Conservation (phyloP, 1,140 invertebrate genomes). For the Tetraneura akinire region DNA sequence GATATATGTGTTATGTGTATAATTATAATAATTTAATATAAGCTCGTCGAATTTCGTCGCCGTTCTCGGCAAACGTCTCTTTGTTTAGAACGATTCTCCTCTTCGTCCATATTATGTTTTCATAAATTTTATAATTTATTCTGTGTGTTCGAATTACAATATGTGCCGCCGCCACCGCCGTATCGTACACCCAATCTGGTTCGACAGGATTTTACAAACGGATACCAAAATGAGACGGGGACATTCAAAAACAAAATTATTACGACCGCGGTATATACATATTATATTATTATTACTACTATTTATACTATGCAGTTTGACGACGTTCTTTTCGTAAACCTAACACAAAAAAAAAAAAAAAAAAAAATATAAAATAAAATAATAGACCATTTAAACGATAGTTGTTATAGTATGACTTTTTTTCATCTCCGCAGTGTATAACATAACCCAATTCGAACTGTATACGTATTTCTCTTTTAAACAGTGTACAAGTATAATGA, state of each 20-base stretch:
- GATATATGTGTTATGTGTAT: too few species aligned
- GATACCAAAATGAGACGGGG: neutral
- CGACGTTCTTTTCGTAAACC: conserved; percentile 3
- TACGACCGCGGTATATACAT: too few species aligned
- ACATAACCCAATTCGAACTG: neutral
- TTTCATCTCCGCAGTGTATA: neutral
- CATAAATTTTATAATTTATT: too few species aligned
- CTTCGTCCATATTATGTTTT: too few species aligned
- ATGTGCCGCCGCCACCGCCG: too few species aligned
- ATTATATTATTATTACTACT: too few species aligned
- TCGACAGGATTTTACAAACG: neutral
- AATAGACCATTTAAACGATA: conserved; percentile 41
- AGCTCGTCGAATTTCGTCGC: too few species aligned
- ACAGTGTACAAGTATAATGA: conserved; percentile 17
- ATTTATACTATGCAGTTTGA: neutral
- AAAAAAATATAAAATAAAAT: too few species aligned
- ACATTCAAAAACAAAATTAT: conserved; percentile 28
- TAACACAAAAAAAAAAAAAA: conserved; percentile 15
- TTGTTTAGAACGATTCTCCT: too few species aligned
- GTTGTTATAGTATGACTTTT: conserved; percentile 2
- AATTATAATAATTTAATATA: too few species aligned
- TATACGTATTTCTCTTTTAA: neutral
- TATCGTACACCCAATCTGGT: conserved; percentile 5
- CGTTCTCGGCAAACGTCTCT: too few species aligned
- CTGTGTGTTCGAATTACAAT: too few species aligned